Evolutionary conservation across 2,797 vertebrate species (phyloP).

Genomic region (Muscicapa comitata): DNA sequence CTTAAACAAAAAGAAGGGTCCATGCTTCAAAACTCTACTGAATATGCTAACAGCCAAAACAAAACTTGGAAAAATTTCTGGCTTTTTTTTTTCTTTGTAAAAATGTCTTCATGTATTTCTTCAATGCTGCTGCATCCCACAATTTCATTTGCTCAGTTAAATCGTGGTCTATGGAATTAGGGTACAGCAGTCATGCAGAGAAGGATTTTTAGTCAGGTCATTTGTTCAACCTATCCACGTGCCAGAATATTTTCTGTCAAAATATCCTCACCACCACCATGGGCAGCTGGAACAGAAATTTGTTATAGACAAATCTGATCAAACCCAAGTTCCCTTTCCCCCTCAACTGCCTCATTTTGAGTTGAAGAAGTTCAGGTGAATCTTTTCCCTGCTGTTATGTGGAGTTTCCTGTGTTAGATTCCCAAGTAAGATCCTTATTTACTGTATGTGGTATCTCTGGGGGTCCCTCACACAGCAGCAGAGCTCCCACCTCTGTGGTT

Average conservation of each 20-base stretch:
- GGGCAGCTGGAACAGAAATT: not conserved
- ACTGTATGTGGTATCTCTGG: rapidly evolving
- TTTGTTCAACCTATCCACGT: not conserved
- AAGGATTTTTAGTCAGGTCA: not conserved
- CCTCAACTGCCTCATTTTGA: not conserved
- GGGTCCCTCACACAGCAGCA: not conserved
- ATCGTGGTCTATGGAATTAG: not conserved
- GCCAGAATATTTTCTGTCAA: not conserved
- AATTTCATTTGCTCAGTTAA: not conserved
- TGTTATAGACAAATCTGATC: not conserved
- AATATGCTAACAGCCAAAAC: not conserved
- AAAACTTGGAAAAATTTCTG: not conserved
- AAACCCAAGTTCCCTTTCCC: not conserved
- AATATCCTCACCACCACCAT: not conserved
- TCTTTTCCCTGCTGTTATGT: not conserved
- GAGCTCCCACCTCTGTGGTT: not conserved
- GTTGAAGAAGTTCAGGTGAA: not conserved
- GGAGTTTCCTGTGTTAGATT: not conserved
- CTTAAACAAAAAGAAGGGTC: not conserved
- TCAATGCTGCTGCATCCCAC: not conserved
- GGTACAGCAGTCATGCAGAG: not conserved
- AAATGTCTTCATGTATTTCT: not conserved
- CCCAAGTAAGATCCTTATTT: not conserved
- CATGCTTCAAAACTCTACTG: not conserved
- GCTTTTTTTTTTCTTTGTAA: not conserved